phyloP scores from a whole-genome alignment of 2,888 invertebrate genomes.

The Hypomecis atomaria region DNA sequence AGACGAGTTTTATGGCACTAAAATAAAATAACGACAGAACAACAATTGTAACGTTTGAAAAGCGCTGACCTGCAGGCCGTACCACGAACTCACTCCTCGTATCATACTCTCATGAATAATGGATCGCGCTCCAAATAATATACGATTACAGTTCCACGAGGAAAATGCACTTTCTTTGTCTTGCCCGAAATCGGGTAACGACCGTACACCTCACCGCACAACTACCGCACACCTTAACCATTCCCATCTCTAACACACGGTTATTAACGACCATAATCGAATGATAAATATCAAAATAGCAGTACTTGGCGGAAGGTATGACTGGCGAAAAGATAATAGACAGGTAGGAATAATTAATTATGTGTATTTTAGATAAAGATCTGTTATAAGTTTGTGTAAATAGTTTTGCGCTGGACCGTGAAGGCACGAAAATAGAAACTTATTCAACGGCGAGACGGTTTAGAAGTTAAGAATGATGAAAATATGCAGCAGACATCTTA shows the following conservation, averaged over 20 bases:
- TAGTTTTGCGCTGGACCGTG: slow-evolving; percentile 16
- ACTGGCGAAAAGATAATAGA: slow-evolving; percentile 30
- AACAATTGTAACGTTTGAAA: neutral
- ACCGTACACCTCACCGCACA: slow-evolving; percentile 20
- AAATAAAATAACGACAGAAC: neutral
- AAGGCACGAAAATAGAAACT: slow-evolving; percentile 8
- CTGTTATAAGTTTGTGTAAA: slow-evolving; percentile 27
- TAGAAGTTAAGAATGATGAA: neutral
- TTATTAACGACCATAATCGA: neutral
- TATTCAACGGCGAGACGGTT: neutral
- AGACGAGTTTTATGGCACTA: neutral
- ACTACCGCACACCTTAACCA: slow-evolving; percentile 9
- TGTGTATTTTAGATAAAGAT: slow-evolving; percentile 30
- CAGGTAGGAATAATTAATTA: slow-evolving; percentile 27
- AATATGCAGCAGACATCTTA: too few relatives aligned
- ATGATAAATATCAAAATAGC: neutral
- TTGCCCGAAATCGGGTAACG: slow-evolving; percentile 44
- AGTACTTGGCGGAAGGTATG: slow-evolving; percentile 11
- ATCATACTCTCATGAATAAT: slow-evolving; percentile 81
- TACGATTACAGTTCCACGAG: slow-evolving; percentile 68
- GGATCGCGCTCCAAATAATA: slow-evolving; percentile 79
- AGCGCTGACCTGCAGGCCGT: slow-evolving; percentile 50
- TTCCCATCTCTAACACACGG: neutral
- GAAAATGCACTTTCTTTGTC: slow-evolving; percentile 82
- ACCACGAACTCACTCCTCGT: slow-evolving; percentile 68